phyloP scores from a whole-genome alignment of 2,888 invertebrate genomes.

The Drosophila falleni region DNA sequence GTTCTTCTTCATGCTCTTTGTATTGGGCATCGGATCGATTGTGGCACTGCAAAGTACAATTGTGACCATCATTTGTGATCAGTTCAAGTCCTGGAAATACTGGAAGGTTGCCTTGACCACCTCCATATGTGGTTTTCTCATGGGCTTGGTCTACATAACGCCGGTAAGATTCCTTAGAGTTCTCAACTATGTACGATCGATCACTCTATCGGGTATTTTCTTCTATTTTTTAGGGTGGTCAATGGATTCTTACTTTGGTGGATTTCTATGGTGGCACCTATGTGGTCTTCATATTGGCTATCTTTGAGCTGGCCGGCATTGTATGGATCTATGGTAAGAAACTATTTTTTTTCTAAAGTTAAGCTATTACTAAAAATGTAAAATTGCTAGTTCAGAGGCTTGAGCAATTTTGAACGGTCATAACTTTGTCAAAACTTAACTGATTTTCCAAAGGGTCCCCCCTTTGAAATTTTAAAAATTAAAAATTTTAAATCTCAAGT shows the following conservation, averaged over 20 bases:
- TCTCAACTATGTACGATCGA: background rate
- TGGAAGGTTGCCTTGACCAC: constrained; percentile 88
- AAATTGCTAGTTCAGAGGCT: too few relatives aligned
- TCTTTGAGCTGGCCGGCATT: constrained; percentile 87
- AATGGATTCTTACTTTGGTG: constrained; percentile 87
- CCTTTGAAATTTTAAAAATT: too few relatives aligned
- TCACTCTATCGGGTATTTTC: background rate
- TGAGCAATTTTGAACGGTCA: too few relatives aligned
- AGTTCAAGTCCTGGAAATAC: constrained; percentile 88
- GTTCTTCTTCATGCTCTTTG: constrained; percentile 93
- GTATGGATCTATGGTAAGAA: constrained; percentile 88
- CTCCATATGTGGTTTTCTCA: constrained; percentile 87
- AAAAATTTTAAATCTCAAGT: too few relatives aligned
- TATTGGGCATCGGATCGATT: constrained; percentile 91
- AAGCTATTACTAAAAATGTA: too few relatives aligned
- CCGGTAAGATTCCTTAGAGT: constrained; percentile 86
- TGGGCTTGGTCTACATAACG: constrained; percentile 91
- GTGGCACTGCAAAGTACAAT: constrained; percentile 90
- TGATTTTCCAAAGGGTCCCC: too few relatives aligned
- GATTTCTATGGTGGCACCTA: constrained; percentile 89
- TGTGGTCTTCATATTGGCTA: constrained; percentile 87
- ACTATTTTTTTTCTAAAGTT: too few relatives aligned
- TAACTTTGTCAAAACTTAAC: too few relatives aligned
- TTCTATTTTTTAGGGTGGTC: constrained; percentile 86
- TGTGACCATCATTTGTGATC: constrained; percentile 89